Evolutionary conservation across 2,888 invertebrate genomes (phyloP), one percentile per base, ranked within the genome.

Genomic region (Xestia xanthographa): DNA sequence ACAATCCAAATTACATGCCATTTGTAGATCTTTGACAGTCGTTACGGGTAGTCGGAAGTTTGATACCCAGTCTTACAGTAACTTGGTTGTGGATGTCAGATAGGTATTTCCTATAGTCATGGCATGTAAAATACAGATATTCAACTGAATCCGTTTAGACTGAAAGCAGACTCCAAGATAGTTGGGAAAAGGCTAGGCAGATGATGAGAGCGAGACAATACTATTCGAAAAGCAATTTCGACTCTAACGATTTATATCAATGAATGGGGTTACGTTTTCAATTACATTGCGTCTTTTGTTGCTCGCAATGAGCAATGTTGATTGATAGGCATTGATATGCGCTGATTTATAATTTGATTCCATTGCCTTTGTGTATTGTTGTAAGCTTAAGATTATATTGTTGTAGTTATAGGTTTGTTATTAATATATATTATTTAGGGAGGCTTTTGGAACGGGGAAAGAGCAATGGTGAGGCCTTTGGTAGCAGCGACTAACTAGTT

Each of bases 271-370:
- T 58, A 63, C 60, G 65, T 65, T 87, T 87, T 84, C 86, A 79
- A 84, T 84, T 86, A 82, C 78, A 78, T 73, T 76, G 77, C 67
- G 77, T 62, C 70, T 87, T 84, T 87, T 80, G 86, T 86, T 86
- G 63, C 29, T 45, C 20, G 58, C 71, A 73, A 66, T 82, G 73
- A 74, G 62, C 60, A 71, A 82, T 83, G 50, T 77, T 69, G 78
- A 83, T 82, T 72, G 73, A 82, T 77, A 72, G 20, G 22, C 29
- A 72, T 71, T 68, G 85, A 74, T 77, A 73, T 71, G 62, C 26
- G 29, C 17, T 66, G 60, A 82, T 82, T 73, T 77, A 73, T 77
- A 73, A 77, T 70, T 82, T 58, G 29, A 62, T 71, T 84, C 29
- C 9, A 58, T 63, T 67, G 53, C 34, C 2, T 53, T 60, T 68